These are phyloP conservation scores for Macrochelys suwanniensis DNA, from an alignment of 2,797 vertebrate species.

Conservation along the genomic window DNA sequence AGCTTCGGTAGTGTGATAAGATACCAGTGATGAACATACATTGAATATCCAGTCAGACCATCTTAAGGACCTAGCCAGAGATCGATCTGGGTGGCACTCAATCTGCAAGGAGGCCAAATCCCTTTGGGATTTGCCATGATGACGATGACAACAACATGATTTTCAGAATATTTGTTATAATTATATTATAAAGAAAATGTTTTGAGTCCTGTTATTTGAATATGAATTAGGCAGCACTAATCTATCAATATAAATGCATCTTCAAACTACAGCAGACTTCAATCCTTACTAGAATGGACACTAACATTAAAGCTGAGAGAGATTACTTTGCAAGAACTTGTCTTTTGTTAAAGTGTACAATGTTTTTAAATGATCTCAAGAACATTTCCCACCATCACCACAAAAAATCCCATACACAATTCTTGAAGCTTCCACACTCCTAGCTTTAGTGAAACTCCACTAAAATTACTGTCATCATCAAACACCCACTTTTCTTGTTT, in stretches of 20 bases:
- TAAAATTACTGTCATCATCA: conserved; percentile 67
- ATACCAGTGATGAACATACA: background rate
- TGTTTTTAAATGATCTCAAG: background rate
- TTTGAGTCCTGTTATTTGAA: background rate
- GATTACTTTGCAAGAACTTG: background rate
- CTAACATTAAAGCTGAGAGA: conserved; percentile 8
- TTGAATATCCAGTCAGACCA: background rate
- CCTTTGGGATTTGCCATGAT: background rate
- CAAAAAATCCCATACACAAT: background rate
- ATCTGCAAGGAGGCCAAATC: background rate
- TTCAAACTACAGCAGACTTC: background rate
- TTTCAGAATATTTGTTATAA: background rate
- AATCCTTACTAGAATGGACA: background rate
- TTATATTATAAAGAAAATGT: background rate
- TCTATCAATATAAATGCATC: background rate
- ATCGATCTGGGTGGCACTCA: background rate
- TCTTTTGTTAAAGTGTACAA: background rate
- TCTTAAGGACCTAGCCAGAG: background rate
- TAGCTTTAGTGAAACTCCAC: conserved; percentile 21
- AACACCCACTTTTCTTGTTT: conserved; percentile 66
- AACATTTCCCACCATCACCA: background rate
- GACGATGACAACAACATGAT: background rate
- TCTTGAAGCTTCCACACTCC: conserved; percentile 40
- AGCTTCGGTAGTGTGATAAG: background rate
- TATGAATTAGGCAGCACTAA: background rate